These are phyloP conservation scores for Junonia oenone DNA, from an alignment of 2,888 invertebrate genomes.

Conservation along the genomic window DNA sequence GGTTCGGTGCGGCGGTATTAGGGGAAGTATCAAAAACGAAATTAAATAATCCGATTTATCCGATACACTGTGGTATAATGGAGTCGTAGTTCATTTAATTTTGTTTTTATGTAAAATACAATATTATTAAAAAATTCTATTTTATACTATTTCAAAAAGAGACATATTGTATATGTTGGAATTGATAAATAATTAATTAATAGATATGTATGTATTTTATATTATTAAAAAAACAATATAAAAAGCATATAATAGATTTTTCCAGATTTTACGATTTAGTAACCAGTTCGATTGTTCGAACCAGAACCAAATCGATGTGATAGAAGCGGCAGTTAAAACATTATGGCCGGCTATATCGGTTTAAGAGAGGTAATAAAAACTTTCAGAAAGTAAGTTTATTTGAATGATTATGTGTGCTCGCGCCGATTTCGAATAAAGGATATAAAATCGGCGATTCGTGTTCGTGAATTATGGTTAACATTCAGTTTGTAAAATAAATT, in stretches of 20 bases:
- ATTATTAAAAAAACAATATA: no score
- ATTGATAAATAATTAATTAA: no score
- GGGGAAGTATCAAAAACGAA: neutral
- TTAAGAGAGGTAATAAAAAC: slow-evolving; percentile 33
- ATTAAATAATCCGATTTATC: no score
- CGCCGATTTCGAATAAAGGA: neutral
- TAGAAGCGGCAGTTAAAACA: slow-evolving; percentile 22
- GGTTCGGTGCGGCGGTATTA: neutral
- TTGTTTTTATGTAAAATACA: no score
- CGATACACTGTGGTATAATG: neutral
- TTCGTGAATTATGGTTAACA: no score
- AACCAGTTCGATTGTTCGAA: slow-evolving; percentile 24
- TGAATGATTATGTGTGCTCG: neutral
- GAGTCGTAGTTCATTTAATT: no score
- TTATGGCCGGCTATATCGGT: slow-evolving; percentile 19
- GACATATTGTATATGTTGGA: no score
- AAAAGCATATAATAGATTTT: neutral
- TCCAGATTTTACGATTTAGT: slow-evolving; percentile 18
- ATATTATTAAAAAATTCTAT: no score
- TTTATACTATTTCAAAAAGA: no score
- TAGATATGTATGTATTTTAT: no score
- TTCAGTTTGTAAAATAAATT: no score
- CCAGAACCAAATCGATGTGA: slow-evolving; percentile 26
- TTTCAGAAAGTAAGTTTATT: slow-evolving; percentile 28
- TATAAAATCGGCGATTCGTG: no score